Evolutionary conservation across 2,888 invertebrate species (phyloP).

Genomic region (Glyphotaelius pellucidus): DNA sequence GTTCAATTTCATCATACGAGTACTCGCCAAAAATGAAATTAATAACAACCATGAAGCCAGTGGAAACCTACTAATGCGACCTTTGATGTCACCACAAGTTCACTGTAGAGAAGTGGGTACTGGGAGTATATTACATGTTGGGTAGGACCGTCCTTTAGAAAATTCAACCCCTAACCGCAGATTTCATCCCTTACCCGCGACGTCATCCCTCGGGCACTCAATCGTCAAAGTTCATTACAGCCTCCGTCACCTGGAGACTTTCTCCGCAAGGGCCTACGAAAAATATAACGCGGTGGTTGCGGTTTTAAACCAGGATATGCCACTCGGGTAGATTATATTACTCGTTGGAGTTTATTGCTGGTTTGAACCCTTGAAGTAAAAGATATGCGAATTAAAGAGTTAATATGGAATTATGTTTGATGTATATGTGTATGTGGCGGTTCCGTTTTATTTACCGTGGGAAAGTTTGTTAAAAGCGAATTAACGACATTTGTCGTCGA

Average conservation of each 20-base stretch:
- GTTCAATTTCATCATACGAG: too few relatives aligned
- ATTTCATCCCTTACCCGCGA: not conserved
- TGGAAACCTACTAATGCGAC: not conserved
- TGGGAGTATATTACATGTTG: not conserved
- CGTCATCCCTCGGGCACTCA: not conserved
- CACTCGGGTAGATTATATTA: not conserved
- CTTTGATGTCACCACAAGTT: not conserved
- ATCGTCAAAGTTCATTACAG: conserved; percentile 8
- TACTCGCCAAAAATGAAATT: too few relatives aligned
- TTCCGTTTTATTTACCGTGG: too few relatives aligned
- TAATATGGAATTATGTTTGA: not conserved
- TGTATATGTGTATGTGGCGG: too few relatives aligned
- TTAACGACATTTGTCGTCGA: too few relatives aligned
- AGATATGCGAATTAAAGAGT: not conserved
- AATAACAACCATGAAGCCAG: not conserved
- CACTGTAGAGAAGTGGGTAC: not conserved
- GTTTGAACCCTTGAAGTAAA: not conserved
- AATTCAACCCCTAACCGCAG: not conserved
- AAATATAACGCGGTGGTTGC: not conserved
- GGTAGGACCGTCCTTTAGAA: not conserved
- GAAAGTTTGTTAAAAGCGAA: too few relatives aligned
- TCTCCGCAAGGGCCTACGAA: not conserved
- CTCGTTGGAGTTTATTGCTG: not conserved
- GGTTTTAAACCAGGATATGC: not conserved
- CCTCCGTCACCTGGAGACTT: not conserved